Evolutionary conservation across 2,888 invertebrate species (phyloP), one percentile per base, ranked within the genome.

Genomic region (Eucera pruinosa): DNA sequence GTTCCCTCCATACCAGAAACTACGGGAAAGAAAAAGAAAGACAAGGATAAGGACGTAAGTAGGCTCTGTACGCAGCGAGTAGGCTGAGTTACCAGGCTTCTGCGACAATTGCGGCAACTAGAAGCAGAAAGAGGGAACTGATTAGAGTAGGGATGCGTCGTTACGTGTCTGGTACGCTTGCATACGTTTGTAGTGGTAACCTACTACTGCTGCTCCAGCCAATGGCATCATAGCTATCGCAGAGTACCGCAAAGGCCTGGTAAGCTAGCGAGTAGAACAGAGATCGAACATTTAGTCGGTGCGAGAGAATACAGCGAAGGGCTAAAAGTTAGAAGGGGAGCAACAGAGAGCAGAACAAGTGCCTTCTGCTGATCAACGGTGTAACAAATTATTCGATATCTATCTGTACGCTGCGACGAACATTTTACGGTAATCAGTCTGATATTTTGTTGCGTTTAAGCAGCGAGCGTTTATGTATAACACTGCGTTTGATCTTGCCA

Each of bases 341-440:
- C 54, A 39, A 64, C 13, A 27, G 58, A 60, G 48, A 54, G 48
- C 64, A 66, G 58, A 72, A 66, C 62, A 67, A 75, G 78, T 70
- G 68, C 60, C 54, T 79, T 81, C 66, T 68, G 66, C 74, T 64
- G 68, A 66, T 68, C 52, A 68, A 61, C 80, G 73, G 57, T 64
- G n/a, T 55, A 36, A 25, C 45, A 75, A 84, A 72, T 81, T 61
- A 36, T 69, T 73, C 50, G 27, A 61, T 61, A 69, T 68, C 30
- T 43, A 52, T 11, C 25, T n/a, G 13, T 27, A 45, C 43, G 52
- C 50, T 45, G 9, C 57, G 45, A 55, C 55, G 27, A 62, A 23
- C 52, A 41, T 27, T 48, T 65, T 23, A 84, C 67, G 82, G 81
- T 84, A 62, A 80, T 65, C 68, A 18, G 18, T 41, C 23, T 15